A percentile compares a stretch with the other conserved stretches of the same genome.
Evolutionary conservation across 2,113 vertebrate genomes (phyloP).

Genomic region (Mugil cephalus): DNA sequence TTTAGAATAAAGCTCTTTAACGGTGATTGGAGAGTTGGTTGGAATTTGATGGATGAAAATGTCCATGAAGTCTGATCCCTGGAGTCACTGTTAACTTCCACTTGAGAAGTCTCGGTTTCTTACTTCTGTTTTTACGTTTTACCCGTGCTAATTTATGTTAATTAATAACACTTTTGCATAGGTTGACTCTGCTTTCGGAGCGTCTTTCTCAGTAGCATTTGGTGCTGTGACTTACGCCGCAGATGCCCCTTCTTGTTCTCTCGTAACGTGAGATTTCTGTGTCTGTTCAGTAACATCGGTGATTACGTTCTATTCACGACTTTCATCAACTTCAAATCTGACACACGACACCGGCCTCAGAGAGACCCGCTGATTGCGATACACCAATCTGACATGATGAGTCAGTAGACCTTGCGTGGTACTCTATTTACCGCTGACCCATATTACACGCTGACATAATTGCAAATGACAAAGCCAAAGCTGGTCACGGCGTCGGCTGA

Average conservation of each 20-base stretch:
- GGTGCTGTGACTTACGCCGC: too few species aligned
- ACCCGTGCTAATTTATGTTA: too few species aligned
- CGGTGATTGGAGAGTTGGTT: too few species aligned
- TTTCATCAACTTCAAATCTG: slow-evolving; percentile 1
- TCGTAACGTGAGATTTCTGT: slow-evolving; percentile 21
- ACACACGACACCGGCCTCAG: background rate
- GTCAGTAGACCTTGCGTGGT: slow-evolving; percentile 21
- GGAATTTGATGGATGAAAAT: too few species aligned
- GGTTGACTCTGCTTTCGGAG: too few species aligned
- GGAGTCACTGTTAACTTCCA: too few species aligned
- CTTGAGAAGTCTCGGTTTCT: too few species aligned
- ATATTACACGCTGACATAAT: slow-evolving; percentile 27
- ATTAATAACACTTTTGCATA: too few species aligned
- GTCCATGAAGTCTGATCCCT: too few species aligned
- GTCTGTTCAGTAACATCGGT: slow-evolving; percentile 9
- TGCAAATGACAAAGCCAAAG: background rate
- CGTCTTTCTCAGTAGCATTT: too few species aligned
- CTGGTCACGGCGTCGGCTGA: background rate
- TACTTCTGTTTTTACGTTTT: too few species aligned
- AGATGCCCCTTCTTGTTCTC: background rate
- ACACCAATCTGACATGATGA: slow-evolving; percentile 36
- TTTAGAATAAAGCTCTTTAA: too few species aligned
- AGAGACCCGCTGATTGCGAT: slow-evolving; percentile 12
- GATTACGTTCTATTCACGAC: background rate
- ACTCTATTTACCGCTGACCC: slow-evolving; percentile 44